A percentile compares a stretch with the other conserved stretches of the same genome.
phyloP scores from a whole-genome alignment of 2,113 vertebrate genomes.

The mouse (Mus musculus) region GRCm39 chr1:21505001-21505500 shows the following conservation, averaged over 20 bases:
- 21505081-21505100: conserved; percentile 31
- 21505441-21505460: background rate
- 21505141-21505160: conserved; percentile 17
- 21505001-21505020: conserved; percentile 25
- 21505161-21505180: conserved; percentile 15
- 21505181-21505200: conserved; percentile 8
- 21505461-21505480: background rate
- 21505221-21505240: conserved; percentile 6
- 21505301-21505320: background rate
- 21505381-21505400: background rate
- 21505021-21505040: conserved; percentile 28
- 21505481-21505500: background rate
- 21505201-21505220: conserved; percentile 32
- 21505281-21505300: background rate
- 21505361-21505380: background rate
- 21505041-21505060: conserved; percentile 31
- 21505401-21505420: background rate
- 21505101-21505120: conserved; percentile 33
- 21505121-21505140: conserved; percentile 54
- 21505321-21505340: background rate
- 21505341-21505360: background rate
- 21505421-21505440: background rate
- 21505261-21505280: background rate
- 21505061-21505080: conserved; percentile 49
- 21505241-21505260: background rate